Percentiles rank a stretch among this genome's conserved stretches.
Evolutionary conservation across 1,140 invertebrate species (phyloP).

Genomic region (Pogonognathellus flavescens): DNA sequence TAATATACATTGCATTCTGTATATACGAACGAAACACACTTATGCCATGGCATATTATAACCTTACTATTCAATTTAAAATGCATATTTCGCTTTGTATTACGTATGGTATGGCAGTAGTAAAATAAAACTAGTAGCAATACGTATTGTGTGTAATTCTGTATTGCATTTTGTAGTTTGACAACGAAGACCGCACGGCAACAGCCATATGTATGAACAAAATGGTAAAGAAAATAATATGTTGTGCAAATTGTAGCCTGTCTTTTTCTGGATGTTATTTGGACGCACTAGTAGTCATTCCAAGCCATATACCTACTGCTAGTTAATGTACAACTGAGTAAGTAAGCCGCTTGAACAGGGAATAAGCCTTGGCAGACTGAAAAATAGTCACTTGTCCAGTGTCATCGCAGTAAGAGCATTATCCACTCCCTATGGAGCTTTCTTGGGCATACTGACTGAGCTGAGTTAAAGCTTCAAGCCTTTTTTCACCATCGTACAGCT

Average conservation of each 20-base stretch:
- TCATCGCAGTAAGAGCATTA: background rate
- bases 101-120: no score
- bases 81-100: no score
- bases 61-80: no score
- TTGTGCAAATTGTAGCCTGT: background rate
- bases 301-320: no score
- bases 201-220: background rate
- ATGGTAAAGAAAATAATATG: background rate
- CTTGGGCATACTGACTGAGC: background rate
- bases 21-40: no score
- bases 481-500: background rate
- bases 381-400: conserved; percentile 18
- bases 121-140: no score
- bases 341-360: background rate
- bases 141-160: no score
- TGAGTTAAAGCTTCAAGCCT: background rate
- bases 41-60: no score
- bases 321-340: background rate
- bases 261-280: background rate
- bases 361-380: background rate
- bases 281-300: background rate
- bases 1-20: no score
- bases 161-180: background rate
- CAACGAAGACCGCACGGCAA: conserved; percentile 20
- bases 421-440: background rate